Percentiles rank a stretch among this genome's conserved stretches.
phyloP scores from a whole-genome alignment of 2,113 vertebrate genomes.

The Eupsittula cactorum region DNA sequence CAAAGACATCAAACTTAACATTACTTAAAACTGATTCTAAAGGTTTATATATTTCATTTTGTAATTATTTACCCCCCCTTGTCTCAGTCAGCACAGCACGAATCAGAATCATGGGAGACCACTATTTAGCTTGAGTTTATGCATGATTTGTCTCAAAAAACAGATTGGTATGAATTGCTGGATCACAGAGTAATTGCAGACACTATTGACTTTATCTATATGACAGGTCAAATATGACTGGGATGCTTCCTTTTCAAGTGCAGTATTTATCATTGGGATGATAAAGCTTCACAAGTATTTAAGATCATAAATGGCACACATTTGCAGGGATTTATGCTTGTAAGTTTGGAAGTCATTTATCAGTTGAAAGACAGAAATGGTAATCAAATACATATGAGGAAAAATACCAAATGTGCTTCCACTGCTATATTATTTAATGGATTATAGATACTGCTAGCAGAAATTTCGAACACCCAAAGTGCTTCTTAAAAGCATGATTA shows the following conservation, averaged over 20 bases:
- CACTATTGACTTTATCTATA: background rate
- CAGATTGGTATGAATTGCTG: slow-evolving; percentile 38
- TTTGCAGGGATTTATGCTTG: background rate
- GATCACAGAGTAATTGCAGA: slow-evolving; percentile 11
- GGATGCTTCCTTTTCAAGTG: slow-evolving; percentile 29
- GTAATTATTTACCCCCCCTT: too few relatives aligned
- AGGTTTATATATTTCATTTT: too few relatives aligned
- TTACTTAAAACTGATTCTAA: too few relatives aligned
- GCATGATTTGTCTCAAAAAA: slow-evolving; percentile 43
- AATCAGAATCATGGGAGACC: slow-evolving; percentile 45
- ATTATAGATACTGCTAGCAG: slow-evolving; percentile 4
- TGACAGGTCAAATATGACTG: background rate
- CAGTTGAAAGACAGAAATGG: slow-evolving; percentile 13
- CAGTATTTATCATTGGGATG: background rate
- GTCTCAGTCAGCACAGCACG: background rate
- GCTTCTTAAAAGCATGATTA: background rate
- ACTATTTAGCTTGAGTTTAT: slow-evolving; percentile 46
- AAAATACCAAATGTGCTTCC: background rate
- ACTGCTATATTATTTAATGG: background rate
- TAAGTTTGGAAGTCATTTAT: slow-evolving; percentile 39
- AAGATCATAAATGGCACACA: background rate
- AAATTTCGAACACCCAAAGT: background rate
- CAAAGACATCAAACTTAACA: too few relatives aligned
- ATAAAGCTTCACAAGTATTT: slow-evolving; percentile 16
- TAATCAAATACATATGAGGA: background rate